Percentiles rank a stretch among this genome's conserved stretches.
These are phyloP conservation scores for Geopemphigus sp. DNA, from an alignment of 1,140 invertebrate species.

Conservation along the genomic window DNA sequence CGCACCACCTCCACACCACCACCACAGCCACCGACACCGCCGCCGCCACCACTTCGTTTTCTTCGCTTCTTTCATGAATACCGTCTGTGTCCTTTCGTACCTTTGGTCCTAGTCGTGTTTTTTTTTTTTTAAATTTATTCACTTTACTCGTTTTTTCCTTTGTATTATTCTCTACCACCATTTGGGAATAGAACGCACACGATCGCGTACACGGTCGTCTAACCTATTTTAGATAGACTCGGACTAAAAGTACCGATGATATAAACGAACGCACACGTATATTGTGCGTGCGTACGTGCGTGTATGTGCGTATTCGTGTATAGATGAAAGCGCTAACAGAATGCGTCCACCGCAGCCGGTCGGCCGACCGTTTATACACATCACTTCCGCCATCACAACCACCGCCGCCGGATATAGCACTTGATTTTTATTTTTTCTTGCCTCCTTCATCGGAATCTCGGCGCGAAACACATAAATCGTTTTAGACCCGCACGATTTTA, in stretches of 20 bases:
- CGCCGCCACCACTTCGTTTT: background rate
- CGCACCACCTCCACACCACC: background rate
- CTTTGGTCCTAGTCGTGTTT: background rate
- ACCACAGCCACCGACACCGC: background rate
- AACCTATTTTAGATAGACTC: background rate
- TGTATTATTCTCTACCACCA: background rate
- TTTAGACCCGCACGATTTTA: too few relatives aligned
- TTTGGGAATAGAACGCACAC: background rate
- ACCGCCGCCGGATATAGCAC: too few relatives aligned
- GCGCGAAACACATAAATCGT: too few relatives aligned
- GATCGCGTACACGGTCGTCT: background rate
- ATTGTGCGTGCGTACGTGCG: background rate
- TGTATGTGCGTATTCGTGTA: background rate
- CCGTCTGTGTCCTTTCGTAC: slow-evolving; percentile 8
- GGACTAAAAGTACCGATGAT: background rate
- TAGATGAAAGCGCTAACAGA: background rate
- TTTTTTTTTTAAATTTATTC: slow-evolving; percentile 3
- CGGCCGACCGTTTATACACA: too few relatives aligned
- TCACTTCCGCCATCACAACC: too few relatives aligned
- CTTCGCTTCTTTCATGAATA: slow-evolving; percentile 2
- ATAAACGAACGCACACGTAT: too few relatives aligned
- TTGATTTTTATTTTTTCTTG: too few relatives aligned
- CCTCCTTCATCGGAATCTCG: too few relatives aligned
- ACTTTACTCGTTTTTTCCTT: background rate
- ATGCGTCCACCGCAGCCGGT: background rate